Percentiles rank a stretch among this genome's conserved stretches.
These are phyloP conservation scores for Carterocephalus palaemon DNA, from an alignment of 2,888 invertebrate genomes.

Conservation along the genomic window DNA sequence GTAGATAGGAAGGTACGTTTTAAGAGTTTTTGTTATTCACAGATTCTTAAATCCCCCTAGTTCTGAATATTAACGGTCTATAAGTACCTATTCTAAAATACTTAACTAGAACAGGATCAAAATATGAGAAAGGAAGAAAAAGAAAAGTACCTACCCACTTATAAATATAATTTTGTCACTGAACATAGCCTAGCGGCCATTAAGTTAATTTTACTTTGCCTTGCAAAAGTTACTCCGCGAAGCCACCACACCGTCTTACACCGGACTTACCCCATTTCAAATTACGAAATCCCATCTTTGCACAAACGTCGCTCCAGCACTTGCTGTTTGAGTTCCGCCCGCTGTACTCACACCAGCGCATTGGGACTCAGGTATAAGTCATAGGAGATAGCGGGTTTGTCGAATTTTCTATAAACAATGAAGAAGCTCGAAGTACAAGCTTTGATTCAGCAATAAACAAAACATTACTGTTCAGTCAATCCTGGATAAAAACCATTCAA, in stretches of 20 bases:
- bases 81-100: no score
- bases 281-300: conserved; percentile 67
- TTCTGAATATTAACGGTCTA: no score
- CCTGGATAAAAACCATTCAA: no score
- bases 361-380: conserved; percentile 27
- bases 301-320: conserved; percentile 53
- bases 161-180: no score
- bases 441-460: no score
- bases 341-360: conserved; percentile 37
- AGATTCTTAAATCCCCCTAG: no score
- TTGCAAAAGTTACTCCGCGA: conserved; percentile 8
- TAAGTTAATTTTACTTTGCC: background rate
- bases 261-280: conserved; percentile 59
- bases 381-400: conserved; percentile 19
- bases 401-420: background rate
- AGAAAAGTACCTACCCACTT: no score
- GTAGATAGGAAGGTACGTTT: no score
- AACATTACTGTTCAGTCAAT: no score
- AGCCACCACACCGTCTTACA: conserved; percentile 36
- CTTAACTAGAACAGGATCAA: no score
- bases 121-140: no score
- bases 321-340: conserved; percentile 64
- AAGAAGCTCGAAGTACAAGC: background rate
- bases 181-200: background rate
- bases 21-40: no score